A percentile compares a stretch with the other conserved stretches of the same genome.
These are phyloP conservation scores for Gallinago undulata DNA, from an alignment of 2,113 vertebrate genomes.

Conservation along the genomic window DNA sequence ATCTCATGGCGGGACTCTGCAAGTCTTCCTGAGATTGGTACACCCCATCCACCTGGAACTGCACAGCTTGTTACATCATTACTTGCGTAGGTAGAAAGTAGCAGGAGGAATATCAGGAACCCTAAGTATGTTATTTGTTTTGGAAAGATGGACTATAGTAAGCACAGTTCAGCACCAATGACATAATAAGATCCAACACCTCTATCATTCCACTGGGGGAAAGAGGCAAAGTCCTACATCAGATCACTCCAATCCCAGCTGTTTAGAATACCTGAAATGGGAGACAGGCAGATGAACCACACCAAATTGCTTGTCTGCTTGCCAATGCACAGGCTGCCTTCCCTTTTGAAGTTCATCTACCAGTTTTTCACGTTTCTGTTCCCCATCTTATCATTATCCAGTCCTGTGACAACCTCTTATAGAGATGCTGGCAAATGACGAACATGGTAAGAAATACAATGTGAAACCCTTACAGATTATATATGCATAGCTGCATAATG, in stretches of 20 bases:
- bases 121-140: not conserved
- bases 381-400: not conserved
- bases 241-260: not conserved
- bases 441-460: not conserved
- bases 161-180: not conserved
- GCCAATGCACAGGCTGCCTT: not conserved
- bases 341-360: not conserved
- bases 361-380: not conserved
- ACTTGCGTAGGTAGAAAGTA: not conserved
- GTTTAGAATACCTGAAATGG: not conserved
- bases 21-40: not conserved
- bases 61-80: not conserved
- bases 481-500: not conserved
- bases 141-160: not conserved
- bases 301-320: not conserved
- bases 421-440: not conserved
- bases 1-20: rapidly evolving
- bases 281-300: not conserved
- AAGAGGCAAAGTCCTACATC: not conserved
- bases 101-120: not conserved
- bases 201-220: not conserved
- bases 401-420: not conserved
- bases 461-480: not conserved
- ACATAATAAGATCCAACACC: not conserved
- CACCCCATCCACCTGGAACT: not conserved